Percentiles rank a stretch among this genome's conserved stretches.
phyloP scores from a whole-genome alignment of 2,888 invertebrate genomes.

The Synanthedon myopaeformis region DNA sequence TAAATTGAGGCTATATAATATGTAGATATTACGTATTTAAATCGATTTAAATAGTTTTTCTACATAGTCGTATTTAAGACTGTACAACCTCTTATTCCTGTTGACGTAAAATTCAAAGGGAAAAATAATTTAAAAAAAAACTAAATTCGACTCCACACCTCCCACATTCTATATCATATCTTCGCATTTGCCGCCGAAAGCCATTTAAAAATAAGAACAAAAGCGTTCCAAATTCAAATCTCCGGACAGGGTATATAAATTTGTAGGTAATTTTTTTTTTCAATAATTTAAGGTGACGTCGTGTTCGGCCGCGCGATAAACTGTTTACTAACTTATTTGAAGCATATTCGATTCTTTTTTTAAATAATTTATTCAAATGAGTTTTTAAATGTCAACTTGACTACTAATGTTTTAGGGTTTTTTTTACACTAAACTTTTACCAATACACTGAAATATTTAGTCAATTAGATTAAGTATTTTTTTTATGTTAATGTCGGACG shows the following conservation, averaged over 20 bases:
- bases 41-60: no score
- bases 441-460: no score
- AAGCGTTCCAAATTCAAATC: constrained; percentile 37
- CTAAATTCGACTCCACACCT: constrained; percentile 12
- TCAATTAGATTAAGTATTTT: no score
- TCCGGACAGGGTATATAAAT: constrained; percentile 28
- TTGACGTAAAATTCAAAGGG: no score
- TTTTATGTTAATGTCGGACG: no score
- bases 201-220: constrained; percentile 30
- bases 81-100: no score
- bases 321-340: constrained; percentile 52
- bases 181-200: constrained; percentile 20
- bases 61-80: no score
- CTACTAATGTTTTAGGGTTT: not conserved
- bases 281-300: constrained; percentile 43
- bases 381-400: not conserved
- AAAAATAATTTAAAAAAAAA: no score
- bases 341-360: constrained; percentile 7
- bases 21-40: no score
- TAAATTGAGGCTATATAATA: no score
- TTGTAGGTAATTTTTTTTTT: constrained; percentile 35
- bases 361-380: not conserved
- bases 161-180: constrained; percentile 19
- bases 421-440: no score
- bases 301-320: constrained; percentile 36